These are phyloP conservation scores for Thalassarche chlororhynchos DNA, from an alignment of 2,113 vertebrate species.

Conservation along the genomic window DNA sequence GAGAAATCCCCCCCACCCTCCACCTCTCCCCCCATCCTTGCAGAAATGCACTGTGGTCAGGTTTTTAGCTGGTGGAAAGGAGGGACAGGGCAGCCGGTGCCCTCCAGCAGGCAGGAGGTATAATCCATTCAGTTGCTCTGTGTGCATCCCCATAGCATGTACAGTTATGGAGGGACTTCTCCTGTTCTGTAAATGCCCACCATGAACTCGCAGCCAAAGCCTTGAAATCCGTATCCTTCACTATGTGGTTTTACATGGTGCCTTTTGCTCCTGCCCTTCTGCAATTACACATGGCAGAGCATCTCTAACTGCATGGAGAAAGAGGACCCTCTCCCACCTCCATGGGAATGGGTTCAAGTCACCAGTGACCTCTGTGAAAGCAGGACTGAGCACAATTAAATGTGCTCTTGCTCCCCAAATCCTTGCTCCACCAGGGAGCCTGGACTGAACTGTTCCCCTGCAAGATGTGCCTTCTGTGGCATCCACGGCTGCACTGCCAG, in stretches of 20 bases:
- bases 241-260: not conserved
- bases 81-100: not conserved
- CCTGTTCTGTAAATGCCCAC: not conserved
- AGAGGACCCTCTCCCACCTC: not conserved
- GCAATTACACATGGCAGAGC: not conserved
- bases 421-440: not conserved
- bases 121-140: not conserved
- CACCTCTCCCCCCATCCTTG: not conserved
- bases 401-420: not conserved
- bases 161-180: not conserved
- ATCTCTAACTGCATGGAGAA: not conserved
- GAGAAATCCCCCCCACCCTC: not conserved
- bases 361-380: not conserved
- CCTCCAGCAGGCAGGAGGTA: not conserved
- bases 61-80: not conserved
- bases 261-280: not conserved
- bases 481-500: not conserved
- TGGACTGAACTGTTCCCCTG: not conserved
- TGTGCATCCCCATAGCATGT: not conserved
- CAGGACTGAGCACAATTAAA: not conserved
- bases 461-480: not conserved
- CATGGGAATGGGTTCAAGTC: not conserved
- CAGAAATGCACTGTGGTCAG: not conserved
- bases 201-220: not conserved
- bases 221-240: fast-evolving